Base-by-base conservation (phyloP, 2,888 invertebrate genomes). In the Phasia obesa region DNA sequence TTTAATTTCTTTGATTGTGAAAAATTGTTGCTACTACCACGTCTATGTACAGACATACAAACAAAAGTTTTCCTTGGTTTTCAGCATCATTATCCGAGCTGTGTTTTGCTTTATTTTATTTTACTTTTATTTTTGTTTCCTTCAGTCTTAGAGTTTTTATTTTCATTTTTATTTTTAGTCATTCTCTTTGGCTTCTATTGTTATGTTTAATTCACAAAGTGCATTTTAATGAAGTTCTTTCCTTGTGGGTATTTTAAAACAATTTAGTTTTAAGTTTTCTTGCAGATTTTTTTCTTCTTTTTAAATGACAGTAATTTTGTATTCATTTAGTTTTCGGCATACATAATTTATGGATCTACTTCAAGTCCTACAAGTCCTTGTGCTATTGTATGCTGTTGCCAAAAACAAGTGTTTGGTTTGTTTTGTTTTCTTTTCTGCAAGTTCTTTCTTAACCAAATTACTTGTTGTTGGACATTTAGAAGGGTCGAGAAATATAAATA, bases 201-300 rank as follows among this genome's bases (percentile, higher is more conserved):
- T 76, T 79, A n/a, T 83, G 70, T 83, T 79, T 83, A 83, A 83
- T 83, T 83, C 79, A 59, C 75, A 83, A 83, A 83, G 83, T 83
- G 75, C 79, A 83, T 83, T 79, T 79, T 83, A 83, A 83, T 83
- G 83, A 83, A 83, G 75, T 78, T 79, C 70, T 83, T 75, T 83
- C 83, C 83, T 83, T 83, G 79, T 60, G 83, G 83, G 75, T 76
- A 83, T 83, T 83, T 79, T 83, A 76, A 83, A 83, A 83, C 65
- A 79, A 79, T 83, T 83, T 79, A 59, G 35, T 65, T 83, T 79
- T 60, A 67, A 71, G 65, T 79, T 83, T 79, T 79, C 65, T 60
- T 75, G 67, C 59, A 69, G 74, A 71, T 70, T 71, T 60, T 9
- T 19, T n/a, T 55, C n/a, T 53, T 38, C 9, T 55, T 21, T 67